Evolutionary conservation across 2,888 invertebrate genomes (phyloP).

Genomic region (Tipula vernalis): DNA sequence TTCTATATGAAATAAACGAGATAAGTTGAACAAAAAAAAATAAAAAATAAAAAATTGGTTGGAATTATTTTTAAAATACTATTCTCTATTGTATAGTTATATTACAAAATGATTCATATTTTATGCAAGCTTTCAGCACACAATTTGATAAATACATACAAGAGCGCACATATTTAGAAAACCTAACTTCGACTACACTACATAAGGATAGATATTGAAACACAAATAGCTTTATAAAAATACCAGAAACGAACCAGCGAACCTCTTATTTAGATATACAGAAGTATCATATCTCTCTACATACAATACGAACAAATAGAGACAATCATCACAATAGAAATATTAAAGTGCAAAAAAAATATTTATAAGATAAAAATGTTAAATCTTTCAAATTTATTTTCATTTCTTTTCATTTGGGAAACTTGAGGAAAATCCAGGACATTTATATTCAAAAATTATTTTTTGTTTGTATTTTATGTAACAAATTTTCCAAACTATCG

Average conservation of each 20-base stretch:
- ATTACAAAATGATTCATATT: not conserved
- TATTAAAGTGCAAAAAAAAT: not conserved
- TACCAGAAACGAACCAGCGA: not conserved
- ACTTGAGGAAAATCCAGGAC: not conserved
- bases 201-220: not conserved
- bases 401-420: not conserved
- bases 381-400: not conserved
- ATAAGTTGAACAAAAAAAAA: not conserved
- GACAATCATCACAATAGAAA: constrained; percentile 4
- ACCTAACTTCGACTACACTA: too few relatives aligned
- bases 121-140: constrained; percentile 4
- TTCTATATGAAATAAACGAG: not conserved
- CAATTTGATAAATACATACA: not conserved
- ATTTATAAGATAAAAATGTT: constrained; percentile 4
- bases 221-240: not conserved
- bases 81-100: not conserved
- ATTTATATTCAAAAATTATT: not conserved
- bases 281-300: not conserved
- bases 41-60: not conserved
- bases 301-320: not conserved
- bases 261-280: not conserved
- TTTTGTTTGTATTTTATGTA: not conserved
- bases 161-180: not conserved
- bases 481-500: not conserved
- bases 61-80: not conserved